Evolutionary conservation across 2,888 invertebrate genomes (phyloP).

Genomic region (Brenthis daphne): DNA sequence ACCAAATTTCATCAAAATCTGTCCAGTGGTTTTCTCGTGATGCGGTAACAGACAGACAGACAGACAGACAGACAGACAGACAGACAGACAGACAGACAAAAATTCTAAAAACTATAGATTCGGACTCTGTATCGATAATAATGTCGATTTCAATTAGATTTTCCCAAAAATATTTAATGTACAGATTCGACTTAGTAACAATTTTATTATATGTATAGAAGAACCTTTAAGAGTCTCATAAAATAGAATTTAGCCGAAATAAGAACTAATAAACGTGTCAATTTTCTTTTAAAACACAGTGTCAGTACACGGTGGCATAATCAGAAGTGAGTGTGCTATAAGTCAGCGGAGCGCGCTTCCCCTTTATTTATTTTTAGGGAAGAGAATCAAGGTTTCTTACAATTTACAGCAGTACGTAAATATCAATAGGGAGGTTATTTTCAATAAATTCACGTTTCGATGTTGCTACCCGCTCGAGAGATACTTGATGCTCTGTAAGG

Average conservation of each 20-base stretch:
- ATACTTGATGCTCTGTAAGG: conserved; percentile 26
- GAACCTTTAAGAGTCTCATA: background rate
- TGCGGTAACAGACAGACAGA: too few relatives aligned
- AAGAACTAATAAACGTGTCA: conserved; percentile 24
- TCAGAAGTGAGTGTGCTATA: conserved; percentile 33
- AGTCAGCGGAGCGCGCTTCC: conserved; percentile 20
- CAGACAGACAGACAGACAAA: too few relatives aligned
- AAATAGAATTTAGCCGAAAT: background rate
- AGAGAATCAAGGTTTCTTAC: conserved; percentile 28
- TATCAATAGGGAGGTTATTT: conserved; percentile 59
- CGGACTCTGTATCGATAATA: too few relatives aligned
- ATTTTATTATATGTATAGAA: background rate
- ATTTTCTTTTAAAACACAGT: conserved; percentile 22
- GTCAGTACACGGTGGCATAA: conserved; percentile 16
- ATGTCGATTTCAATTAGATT: too few relatives aligned
- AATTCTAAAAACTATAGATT: too few relatives aligned
- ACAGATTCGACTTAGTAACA: too few relatives aligned
- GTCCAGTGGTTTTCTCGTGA: too few relatives aligned
- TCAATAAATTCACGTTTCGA: conserved; percentile 63
- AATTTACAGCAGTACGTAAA: conserved; percentile 62
- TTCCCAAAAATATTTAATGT: too few relatives aligned
- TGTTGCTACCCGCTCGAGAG: conserved; percentile 41
- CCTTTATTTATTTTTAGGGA: conserved; percentile 32
- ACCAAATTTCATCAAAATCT: too few relatives aligned
- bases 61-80: too few relatives aligned